Conservation (phyloP, 1,140 invertebrate species). For the Zaprionus lachaisei region DNA sequence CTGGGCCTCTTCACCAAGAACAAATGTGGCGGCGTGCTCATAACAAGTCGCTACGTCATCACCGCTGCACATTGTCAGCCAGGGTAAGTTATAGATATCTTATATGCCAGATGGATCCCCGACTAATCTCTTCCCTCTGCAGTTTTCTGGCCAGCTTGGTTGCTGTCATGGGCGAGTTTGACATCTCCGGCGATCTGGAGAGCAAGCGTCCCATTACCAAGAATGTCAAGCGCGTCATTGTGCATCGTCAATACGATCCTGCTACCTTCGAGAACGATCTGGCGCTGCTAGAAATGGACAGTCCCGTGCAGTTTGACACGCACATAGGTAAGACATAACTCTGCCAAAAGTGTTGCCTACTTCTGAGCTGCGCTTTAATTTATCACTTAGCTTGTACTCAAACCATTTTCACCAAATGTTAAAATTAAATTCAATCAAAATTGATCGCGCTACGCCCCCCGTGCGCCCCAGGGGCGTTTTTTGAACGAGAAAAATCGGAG, state of each 20-base stretch:
- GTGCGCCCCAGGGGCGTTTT: too few relatives aligned
- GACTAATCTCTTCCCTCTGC: slow-evolving; percentile 1
- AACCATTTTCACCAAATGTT: neutral
- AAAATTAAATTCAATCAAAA: too few relatives aligned
- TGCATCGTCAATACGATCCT: slow-evolving; percentile 94
- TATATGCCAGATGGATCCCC: neutral
- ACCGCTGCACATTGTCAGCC: slow-evolving; percentile 98
- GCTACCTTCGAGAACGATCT: slow-evolving; percentile 96
- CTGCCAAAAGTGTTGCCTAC: neutral
- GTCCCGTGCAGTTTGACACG: slow-evolving; percentile 92
- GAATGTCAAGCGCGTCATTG: slow-evolving; percentile 94
- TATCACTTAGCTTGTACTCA: neutral
- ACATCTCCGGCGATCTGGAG: slow-evolving; percentile 93
- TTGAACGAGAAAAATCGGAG: too few relatives aligned
- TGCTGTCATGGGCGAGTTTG: slow-evolving; percentile 95
- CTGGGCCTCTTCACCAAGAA: slow-evolving; percentile 97
- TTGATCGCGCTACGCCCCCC: too few relatives aligned
- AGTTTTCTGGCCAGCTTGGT: slow-evolving; percentile 95
- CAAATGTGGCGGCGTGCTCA: slow-evolving; percentile 96
- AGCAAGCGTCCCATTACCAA: slow-evolving; percentile 90
- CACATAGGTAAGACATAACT: slow-evolving; percentile 88
- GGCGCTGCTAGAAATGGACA: slow-evolving; percentile 93
- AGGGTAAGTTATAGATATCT: slow-evolving; percentile 87
- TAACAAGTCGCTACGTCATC: slow-evolving; percentile 93
- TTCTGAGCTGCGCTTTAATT: neutral